Conservation (phyloP, 2,888 invertebrate species). For the Stenichneumon culpator region DNA sequence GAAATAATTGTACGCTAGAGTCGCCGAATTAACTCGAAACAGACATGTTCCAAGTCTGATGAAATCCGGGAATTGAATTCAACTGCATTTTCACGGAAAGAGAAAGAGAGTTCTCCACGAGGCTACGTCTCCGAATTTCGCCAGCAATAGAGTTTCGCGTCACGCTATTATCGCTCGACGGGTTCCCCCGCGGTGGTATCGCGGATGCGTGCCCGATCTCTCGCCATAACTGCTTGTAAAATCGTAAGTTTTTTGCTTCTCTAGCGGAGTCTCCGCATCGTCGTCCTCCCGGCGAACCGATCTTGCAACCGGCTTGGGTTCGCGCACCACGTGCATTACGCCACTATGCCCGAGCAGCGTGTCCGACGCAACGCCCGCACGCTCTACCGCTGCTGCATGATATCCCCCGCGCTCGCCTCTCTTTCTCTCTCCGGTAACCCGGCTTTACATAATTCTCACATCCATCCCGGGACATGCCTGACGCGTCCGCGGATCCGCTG, state of each 20-base stretch:
- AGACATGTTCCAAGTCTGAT: neutral
- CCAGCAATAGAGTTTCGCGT: constrained; percentile 27
- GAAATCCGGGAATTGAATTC: constrained; percentile 15
- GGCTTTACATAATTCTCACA: constrained; percentile 65
- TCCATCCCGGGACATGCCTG: constrained; percentile 39
- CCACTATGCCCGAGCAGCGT: constrained; percentile 53
- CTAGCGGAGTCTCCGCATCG: constrained; percentile 17
- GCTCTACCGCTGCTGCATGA: constrained; percentile 26
- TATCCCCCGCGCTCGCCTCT: constrained; percentile 31
- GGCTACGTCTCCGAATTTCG: constrained; percentile 50
- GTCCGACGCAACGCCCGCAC: constrained; percentile 53
- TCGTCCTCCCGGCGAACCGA: neutral
- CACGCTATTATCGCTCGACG: constrained; percentile 26
- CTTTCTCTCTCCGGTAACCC: constrained; percentile 4
- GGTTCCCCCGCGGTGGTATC: constrained; percentile 10
- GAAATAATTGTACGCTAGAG: neutral
- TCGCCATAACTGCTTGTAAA: constrained; percentile 13
- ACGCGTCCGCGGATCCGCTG: constrained; percentile 23
- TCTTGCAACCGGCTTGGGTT: constrained; percentile 24
- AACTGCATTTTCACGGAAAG: constrained; percentile 28
- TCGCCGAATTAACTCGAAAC: neutral
- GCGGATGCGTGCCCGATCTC: constrained; percentile 11
- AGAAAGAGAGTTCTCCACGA: constrained; percentile 34
- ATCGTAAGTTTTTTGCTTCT: neutral
- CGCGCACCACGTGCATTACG: constrained; percentile 43